A percentile compares a stretch with the other conserved stretches of the same genome.
phyloP scores from a whole-genome alignment of 2,888 invertebrate species.

The Polydrusus tereticollis region DNA sequence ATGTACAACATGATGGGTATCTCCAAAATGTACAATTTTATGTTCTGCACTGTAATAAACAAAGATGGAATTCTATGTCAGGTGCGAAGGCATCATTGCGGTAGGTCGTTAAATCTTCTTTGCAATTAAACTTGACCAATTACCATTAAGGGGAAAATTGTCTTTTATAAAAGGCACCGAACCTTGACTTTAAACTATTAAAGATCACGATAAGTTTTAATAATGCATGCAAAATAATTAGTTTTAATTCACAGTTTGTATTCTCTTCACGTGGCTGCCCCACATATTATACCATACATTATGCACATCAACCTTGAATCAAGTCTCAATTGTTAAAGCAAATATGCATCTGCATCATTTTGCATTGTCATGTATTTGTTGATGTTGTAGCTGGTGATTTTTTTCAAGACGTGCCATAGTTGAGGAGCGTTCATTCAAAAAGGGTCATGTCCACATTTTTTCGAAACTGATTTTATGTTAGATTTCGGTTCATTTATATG shows the following conservation, averaged over 20 bases:
- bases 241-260: constrained; percentile 16
- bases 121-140: constrained; percentile 20
- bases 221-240: constrained; percentile 18
- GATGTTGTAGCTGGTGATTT: too few relatives aligned
- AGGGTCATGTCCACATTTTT: too few relatives aligned
- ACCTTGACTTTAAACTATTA: constrained; percentile 33
- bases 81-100: background rate
- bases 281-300: constrained; percentile 26
- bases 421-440: too few relatives aligned
- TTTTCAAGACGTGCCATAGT: too few relatives aligned
- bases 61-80: background rate
- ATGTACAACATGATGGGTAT: too few relatives aligned
- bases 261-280: constrained; percentile 29
- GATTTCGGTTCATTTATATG: too few relatives aligned
- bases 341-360: constrained; percentile 5
- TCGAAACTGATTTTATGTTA: too few relatives aligned
- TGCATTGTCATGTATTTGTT: background rate
- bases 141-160: background rate
- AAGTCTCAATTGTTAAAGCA: background rate
- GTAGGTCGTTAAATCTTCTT: constrained; percentile 2
- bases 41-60: too few relatives aligned
- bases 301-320: constrained; percentile 25
- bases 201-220: constrained; percentile 19
- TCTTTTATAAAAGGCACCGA: constrained; percentile 17
- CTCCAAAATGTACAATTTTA: too few relatives aligned